phyloP scores from a whole-genome alignment of 2,113 vertebrate genomes.

The Eurypyga helias region DNA sequence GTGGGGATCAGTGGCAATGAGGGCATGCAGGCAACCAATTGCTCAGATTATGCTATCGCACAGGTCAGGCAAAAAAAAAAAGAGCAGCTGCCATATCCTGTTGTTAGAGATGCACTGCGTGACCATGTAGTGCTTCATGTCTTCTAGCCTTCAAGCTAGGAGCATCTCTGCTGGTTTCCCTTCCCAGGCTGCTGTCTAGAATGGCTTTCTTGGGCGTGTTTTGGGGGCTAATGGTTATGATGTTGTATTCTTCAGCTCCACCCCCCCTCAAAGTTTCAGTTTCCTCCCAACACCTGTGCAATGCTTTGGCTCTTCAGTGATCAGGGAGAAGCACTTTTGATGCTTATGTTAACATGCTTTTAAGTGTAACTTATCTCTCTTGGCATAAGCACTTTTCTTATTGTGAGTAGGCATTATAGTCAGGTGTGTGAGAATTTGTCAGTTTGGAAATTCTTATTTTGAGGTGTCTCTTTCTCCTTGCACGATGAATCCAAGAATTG shows the following conservation, averaged over 20 bases:
- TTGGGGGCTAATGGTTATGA: background rate
- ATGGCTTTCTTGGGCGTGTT: background rate
- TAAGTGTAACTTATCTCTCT: background rate
- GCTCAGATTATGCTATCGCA: slow-evolving; percentile 96
- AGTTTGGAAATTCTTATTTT: background rate
- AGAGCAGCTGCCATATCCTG: background rate
- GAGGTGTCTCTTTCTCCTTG: background rate
- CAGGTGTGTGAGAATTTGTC: background rate
- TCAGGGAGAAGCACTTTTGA: background rate
- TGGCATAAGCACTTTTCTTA: background rate
- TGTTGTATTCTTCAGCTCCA: background rate
- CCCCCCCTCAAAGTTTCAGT: background rate
- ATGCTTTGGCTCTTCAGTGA: background rate
- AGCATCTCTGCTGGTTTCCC: background rate
- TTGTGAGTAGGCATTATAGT: background rate
- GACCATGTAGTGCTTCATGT: background rate
- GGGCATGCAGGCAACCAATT: slow-evolving; percentile 98
- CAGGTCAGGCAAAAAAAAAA: slow-evolving; percentile 81
- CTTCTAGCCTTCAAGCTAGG: background rate
- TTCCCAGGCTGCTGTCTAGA: background rate
- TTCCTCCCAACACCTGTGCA: background rate
- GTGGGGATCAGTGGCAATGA: slow-evolving; percentile 98
- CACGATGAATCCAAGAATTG: background rate
- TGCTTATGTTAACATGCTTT: background rate
- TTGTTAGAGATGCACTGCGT: background rate